Evolutionary conservation across 2,113 vertebrate genomes (phyloP), one percentile per base, ranked within the genome.

Genomic region (Neogale vison): DNA sequence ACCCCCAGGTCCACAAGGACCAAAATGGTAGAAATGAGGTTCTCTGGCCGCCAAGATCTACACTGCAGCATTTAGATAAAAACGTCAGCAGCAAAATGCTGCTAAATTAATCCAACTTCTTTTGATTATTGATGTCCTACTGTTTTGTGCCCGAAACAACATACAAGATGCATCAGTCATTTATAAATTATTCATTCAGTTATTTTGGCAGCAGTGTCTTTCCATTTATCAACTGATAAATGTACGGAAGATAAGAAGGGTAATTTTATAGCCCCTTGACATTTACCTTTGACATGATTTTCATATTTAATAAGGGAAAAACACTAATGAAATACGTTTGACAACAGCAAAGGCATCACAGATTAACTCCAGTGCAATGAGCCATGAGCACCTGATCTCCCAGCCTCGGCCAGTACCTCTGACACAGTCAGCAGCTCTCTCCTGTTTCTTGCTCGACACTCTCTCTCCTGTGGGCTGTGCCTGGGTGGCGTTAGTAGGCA

Each of bases 51-150:
- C 45, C 3, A 87, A 97, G 94, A 95, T 97, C 94, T 90, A 96
- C 82, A 98, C 97, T 98, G 98, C 79, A 98, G 90, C 97, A 98
- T 98, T 98, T 96, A 98, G 98, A 99, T 99, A 98, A 99, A 99
- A 99, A 98, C 98, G 99, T 98, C 98, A 99, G 97, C 97, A 88
- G 88, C 97, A 98, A 98, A 98, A 98, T 97, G 97, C 95, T 97
- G 98, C 98, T 99, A 98, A 99, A 99, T 99, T 98, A 99, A 99
- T 98, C 98, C 98, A 98, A 95, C 98, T 98, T 98, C 98, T 98
- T 99, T 98, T 99, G 99, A 99, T 99, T 99, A 99, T 99, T 99
- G 99, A 99, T 99, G 98, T 97, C 99, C 99, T 97, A 99, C 99
- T 99, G 99, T 98, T 99, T 98, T 98, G 98, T 98, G 99, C 99